phyloP scores from a whole-genome alignment of 2,113 vertebrate species.

The Callospermophilus lateralis region DNA sequence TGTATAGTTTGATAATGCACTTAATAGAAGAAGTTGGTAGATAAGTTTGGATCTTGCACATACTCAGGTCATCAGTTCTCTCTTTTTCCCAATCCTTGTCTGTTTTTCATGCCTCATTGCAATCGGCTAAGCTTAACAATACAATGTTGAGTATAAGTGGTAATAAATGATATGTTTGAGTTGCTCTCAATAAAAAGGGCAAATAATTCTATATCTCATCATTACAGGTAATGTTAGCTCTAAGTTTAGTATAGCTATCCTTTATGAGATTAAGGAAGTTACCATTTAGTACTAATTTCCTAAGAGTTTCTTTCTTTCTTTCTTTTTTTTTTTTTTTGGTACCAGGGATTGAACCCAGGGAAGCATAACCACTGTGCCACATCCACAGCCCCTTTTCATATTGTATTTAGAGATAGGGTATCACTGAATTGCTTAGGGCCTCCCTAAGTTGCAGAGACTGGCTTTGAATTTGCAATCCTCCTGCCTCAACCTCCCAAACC shows the following conservation, averaged over 20 bases:
- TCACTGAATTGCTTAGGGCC: no score
- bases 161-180: not conserved
- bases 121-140: not conserved
- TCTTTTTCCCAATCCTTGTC: not conserved
- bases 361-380: no score
- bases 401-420: no score
- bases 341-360: no score
- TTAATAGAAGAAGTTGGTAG: not conserved
- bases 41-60: not conserved
- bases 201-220: not conserved
- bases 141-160: not conserved
- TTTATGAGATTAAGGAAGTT: conserved; percentile 24
- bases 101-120: not conserved
- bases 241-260: not conserved
- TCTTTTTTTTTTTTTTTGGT: no score
- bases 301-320: not conserved
- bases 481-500: no score
- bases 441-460: not conserved
- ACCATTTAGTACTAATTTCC: not conserved
- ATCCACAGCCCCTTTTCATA: no score
- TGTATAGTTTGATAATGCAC: not conserved
- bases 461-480: no score
- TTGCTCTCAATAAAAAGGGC: not conserved
- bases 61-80: not conserved
- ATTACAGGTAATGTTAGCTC: not conserved